Percentiles rank a stretch among this genome's conserved stretches.
These are phyloP conservation scores for Eucriotettix oculatus DNA, from an alignment of 2,888 invertebrate species.

Conservation along the genomic window DNA sequence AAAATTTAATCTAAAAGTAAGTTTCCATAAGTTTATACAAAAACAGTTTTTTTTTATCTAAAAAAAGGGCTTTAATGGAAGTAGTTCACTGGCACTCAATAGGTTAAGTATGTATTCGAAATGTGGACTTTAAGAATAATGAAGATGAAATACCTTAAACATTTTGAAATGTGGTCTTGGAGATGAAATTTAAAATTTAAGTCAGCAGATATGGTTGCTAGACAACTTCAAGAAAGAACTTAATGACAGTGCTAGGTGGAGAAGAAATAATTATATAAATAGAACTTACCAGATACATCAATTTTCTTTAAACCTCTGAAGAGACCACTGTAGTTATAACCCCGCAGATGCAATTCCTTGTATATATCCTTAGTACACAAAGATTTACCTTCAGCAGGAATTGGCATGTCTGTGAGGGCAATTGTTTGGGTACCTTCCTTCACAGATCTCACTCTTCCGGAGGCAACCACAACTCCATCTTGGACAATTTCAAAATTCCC, in stretches of 20 bases:
- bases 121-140: no score
- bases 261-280: not conserved
- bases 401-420: not conserved
- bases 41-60: no score
- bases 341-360: constrained; percentile 50
- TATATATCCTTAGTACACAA: constrained; percentile 38
- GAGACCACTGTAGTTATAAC: constrained; percentile 45
- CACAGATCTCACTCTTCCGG: constrained; percentile 2
- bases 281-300: constrained; percentile 2
- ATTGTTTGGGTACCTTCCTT: not conserved
- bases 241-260: no score
- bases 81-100: no score
- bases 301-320: constrained; percentile 22
- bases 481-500: constrained; percentile 10
- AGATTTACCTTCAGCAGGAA: not conserved
- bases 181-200: not conserved
- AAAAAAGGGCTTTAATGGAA: no score
- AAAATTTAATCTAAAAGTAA: no score
- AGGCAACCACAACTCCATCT: constrained; percentile 8
- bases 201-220: not conserved
- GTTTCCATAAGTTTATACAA: no score
- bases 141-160: no score
- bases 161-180: no score
- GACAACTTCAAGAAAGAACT: not conserved
- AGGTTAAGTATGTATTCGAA: no score